phyloP scores from a whole-genome alignment of 1,140 invertebrate species.

The Polypedilum pembai region DNA sequence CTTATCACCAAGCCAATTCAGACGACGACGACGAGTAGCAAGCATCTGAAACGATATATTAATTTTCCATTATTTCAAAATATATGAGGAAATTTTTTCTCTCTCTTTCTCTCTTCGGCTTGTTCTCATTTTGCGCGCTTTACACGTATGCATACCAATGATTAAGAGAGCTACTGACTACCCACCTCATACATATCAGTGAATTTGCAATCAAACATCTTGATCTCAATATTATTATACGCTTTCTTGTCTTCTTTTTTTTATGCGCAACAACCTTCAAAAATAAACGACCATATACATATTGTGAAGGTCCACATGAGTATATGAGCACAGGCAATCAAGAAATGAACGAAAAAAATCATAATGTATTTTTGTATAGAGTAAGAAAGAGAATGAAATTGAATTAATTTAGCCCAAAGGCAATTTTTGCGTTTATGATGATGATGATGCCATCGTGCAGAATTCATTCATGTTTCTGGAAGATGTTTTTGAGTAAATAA shows the following conservation, averaged over 20 bases:
- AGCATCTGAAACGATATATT: too few relatives aligned
- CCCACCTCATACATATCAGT: background rate
- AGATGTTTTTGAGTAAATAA: too few relatives aligned
- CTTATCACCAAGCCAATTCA: background rate
- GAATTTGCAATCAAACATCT: constrained; percentile 23
- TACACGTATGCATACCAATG: background rate
- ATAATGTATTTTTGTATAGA: too few relatives aligned
- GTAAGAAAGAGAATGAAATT: background rate
- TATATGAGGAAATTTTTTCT: background rate
- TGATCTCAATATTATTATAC: constrained; percentile 9
- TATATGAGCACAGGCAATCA: constrained; percentile 8
- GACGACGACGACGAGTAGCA: too few relatives aligned
- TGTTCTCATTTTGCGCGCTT: background rate
- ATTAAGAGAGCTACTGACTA: background rate
- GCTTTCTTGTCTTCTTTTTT: background rate
- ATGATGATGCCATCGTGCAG: background rate
- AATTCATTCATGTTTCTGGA: too few relatives aligned
- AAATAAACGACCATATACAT: background rate
- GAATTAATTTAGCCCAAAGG: constrained; percentile 9
- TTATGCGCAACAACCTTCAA: background rate
- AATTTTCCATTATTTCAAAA: too few relatives aligned
- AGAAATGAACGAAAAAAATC: background rate
- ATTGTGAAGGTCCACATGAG: background rate
- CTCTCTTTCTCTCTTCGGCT: background rate
- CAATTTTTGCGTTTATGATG: constrained; percentile 14